These are phyloP conservation scores for Aplodontia rufa DNA, from an alignment of 2,113 vertebrate genomes.

Conservation along the genomic window DNA sequence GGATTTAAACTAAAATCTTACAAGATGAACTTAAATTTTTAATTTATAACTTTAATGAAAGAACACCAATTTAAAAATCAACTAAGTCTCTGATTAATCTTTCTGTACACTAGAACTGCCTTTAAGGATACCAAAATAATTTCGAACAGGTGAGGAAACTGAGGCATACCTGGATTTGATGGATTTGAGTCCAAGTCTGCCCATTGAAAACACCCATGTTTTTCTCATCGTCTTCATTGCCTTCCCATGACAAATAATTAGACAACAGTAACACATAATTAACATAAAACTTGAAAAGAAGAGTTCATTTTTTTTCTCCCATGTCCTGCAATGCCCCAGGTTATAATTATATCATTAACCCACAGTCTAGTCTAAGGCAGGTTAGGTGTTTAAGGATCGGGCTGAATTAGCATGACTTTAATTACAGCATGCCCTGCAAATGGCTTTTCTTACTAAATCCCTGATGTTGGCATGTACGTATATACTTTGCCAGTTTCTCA, in stretches of 20 bases:
- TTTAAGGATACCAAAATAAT: not conserved
- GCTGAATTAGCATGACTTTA: slow-evolving; percentile 61
- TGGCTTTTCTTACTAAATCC: slow-evolving; percentile 53
- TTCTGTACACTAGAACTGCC: not conserved
- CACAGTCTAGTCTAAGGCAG: not conserved
- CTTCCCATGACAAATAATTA: slow-evolving; percentile 57
- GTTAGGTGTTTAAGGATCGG: slow-evolving; percentile 41
- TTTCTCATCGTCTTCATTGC: slow-evolving; percentile 27
- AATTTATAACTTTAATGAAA: slow-evolving; percentile 27
- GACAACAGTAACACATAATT: slow-evolving; percentile 45
- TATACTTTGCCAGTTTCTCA: slow-evolving; percentile 55
- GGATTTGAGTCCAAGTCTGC: not conserved
- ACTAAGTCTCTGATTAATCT: not conserved
- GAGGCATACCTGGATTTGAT: not conserved
- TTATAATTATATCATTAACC: slow-evolving; percentile 50
- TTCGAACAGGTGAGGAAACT: not conserved
- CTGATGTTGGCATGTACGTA: not conserved
- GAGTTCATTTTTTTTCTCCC: not conserved
- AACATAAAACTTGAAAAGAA: slow-evolving; percentile 26
- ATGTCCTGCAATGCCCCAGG: not conserved
- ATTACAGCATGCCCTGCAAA: slow-evolving; percentile 53
- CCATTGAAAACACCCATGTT: not conserved
- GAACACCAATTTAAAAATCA: not conserved
- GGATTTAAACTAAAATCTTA: not conserved
- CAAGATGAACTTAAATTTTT: not conserved